Evolutionary conservation across 1,140 invertebrate genomes (phyloP).

Genomic region (Oreohelix idahoensis): DNA sequence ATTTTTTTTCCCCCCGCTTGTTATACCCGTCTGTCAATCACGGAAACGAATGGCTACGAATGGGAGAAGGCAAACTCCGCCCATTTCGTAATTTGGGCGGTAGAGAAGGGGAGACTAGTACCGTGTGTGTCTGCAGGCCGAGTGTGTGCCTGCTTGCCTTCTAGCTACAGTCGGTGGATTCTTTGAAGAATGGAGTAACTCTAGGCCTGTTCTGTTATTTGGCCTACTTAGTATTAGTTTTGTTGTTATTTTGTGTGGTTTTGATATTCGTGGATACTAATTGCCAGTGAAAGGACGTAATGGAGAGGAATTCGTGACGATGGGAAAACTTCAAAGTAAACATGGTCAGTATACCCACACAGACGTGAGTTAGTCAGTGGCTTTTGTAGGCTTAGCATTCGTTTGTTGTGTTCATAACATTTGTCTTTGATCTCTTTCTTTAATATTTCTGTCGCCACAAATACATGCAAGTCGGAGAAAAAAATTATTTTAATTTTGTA

Average conservation of each 20-base stretch:
- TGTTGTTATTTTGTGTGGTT: background rate
- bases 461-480: too few species aligned
- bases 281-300: background rate
- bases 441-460: too few species aligned
- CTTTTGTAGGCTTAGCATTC: too few species aligned
- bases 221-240: background rate
- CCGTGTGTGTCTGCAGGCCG: background rate
- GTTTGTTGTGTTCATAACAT: too few species aligned
- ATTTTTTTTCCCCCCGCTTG: too few species aligned
- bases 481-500: too few species aligned
- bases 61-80: background rate
- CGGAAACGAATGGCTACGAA: background rate
- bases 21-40: background rate
- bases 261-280: background rate
- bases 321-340: slow-evolving; percentile 22
- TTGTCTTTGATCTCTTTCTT: too few species aligned
- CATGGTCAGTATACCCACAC: background rate
- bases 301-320: background rate
- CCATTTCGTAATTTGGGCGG: background rate
- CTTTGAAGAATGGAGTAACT: background rate
- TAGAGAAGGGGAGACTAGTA: background rate
- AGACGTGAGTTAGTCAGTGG: too few species aligned
- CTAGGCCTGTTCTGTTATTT: background rate
- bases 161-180: background rate
- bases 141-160: background rate